Base-by-base conservation (phyloP, 2,113 vertebrate genomes). In the Oncorhynchus masou region DNA sequence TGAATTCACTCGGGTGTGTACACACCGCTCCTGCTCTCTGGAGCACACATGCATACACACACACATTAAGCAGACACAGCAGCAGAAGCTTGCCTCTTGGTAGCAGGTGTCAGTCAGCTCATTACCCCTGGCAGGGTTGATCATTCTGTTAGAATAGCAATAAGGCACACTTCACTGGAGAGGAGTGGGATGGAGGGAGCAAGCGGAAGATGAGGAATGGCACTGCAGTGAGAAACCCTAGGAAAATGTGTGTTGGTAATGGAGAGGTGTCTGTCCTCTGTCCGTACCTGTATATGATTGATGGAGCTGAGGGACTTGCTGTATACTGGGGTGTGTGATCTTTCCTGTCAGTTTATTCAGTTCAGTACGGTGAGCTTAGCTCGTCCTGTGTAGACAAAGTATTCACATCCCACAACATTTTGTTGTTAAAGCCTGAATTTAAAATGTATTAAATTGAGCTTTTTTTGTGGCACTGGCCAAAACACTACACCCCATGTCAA, bases 51-150 rank as follows among this genome's bases (percentile, higher is more conserved):
- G 0, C 49, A 51, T 1, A 4, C 3, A 45, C 9, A 54, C 57
- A 73, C 64, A 62, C 25, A 34, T 7, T 34, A 34, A 34, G 34
- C 72, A 62, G 57, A 73, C 54, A 39, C 72, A 27, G 34, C 15
- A 27, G 6, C 88, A 88, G 85, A 73, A 88, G 85, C 75, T 62
- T 89, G 86, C 81, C 84, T 87, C 84, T 80, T 88, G 86, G 87
- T 84, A 88, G 91, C 92, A 91, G 87, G 91, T 92, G 90, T 91
- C 90, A 85, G 85, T 89, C 87, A 89, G 87, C 89, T 91, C 88
- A 90, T 93, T 93, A 91, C 88, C 82, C 73, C 76, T 76, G 82
- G 82, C 87, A 76, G 84, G 79, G 86, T 86, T 87, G 88, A 91
- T 89, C 84, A 84, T 83, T 88, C 80, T 91, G 87, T 90, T 87